Evolutionary conservation across 2,797 vertebrate genomes (phyloP), one percentile per base, ranked within the genome.

Genomic region (Sciaenops ocellatus): DNA sequence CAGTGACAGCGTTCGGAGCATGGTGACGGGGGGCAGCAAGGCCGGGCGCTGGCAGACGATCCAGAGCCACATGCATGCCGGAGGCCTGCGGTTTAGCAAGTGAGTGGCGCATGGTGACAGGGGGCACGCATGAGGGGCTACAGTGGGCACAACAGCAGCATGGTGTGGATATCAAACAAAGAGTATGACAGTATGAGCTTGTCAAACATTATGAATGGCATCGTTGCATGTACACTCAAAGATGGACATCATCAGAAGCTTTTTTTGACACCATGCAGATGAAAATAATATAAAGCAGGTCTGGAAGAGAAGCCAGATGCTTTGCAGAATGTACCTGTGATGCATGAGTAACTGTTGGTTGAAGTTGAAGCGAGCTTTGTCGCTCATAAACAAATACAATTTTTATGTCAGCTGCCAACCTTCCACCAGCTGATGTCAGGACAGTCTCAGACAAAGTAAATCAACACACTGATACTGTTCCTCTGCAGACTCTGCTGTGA

Each of bases 1-100:
- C 96, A 98, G 97, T 94, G 97, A 97, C 95, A 97, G 97, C 93
- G 89, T 96, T 93, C 89, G 95, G 70, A 97, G 97, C 93, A 95
- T 96, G 94, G 91, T 95, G 92, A 94, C 94, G 95, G 97, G 96
- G 80, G 96, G 96, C 92, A 96, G 96, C 93, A 97, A 96, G 95
- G 97, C 92, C 30, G 95, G 98, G 90, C 97, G 96, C 93, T 99
- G 98, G 98, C 97, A 98, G 94, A 97, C 94, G 82, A 85, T 99
- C 95, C 98, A 99, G 96, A 98, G 97, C 96, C 98, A 99, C 96
- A 96, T 99, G 96, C 96, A 98, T 84, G 96, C 97, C 82, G 98
- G 98, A 95, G 98, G 97, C 95, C 97, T 99, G 94, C 97, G 97
- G 92, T 96, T 97, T 94, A 94, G 96, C 97, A 99, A 98, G 98